phyloP scores from a whole-genome alignment of 2,797 vertebrate genomes.

The Sebastes iracundus region DNA sequence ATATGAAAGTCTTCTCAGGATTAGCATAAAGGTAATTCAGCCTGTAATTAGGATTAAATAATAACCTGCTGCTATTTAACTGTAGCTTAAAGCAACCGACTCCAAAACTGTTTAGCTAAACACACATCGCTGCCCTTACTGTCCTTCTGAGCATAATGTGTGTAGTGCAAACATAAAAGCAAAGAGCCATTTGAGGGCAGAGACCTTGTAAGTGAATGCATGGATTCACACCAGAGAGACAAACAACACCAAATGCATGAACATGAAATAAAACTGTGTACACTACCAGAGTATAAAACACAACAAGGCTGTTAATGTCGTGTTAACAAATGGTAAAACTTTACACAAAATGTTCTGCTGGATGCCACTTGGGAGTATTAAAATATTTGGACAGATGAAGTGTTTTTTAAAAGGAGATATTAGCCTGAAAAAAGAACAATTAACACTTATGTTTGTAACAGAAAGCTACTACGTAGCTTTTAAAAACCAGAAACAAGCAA shows the following conservation, averaged over 20 bases:
- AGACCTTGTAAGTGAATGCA: not conserved
- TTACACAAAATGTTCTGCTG: not conserved
- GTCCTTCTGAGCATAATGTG: not conserved
- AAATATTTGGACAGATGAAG: not conserved
- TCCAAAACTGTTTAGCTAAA: not conserved
- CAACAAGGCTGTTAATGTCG: not conserved
- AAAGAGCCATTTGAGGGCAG: not conserved
- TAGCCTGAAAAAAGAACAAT: not conserved
- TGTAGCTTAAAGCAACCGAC: not conserved
- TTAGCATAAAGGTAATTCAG: not conserved
- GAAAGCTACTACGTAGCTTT: no score
- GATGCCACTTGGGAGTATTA: not conserved
- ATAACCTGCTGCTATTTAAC: constrained; percentile 10
- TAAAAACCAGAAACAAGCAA: constrained; percentile 29
- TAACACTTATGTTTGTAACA: no score
- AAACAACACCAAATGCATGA: not conserved
- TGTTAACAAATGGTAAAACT: not conserved
- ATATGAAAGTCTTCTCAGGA: not conserved
- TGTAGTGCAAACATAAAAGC: constrained; percentile 25
- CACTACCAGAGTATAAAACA: not conserved
- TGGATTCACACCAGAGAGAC: not conserved
- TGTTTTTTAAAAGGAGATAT: not conserved
- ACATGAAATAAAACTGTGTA: not conserved
- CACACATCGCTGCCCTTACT: not conserved
- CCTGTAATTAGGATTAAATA: not conserved